Base-by-base conservation (phyloP, 2,797 vertebrate genomes). In the Buphagus erythrorhynchus region DNA sequence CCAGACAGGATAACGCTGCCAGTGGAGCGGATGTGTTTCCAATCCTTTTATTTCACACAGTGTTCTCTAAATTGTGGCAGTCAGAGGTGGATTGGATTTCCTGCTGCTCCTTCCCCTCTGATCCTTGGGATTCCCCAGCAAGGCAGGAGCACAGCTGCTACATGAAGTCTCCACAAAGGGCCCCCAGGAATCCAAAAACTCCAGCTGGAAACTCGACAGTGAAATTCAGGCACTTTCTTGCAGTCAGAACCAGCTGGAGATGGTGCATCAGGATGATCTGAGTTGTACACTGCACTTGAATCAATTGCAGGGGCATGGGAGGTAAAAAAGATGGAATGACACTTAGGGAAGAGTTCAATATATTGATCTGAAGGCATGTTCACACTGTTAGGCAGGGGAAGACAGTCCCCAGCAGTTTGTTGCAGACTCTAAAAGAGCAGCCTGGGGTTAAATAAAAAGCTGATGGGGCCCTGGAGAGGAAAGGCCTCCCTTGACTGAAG, bases 81-180 rank as follows among this genome's bases (percentile, higher is more conserved):
- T 58, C 9, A 13, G 73, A 74, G 45, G 42, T 79, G 20, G 72
- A 24, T 77, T 66, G 80, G 87, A 35, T 93, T 85, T 74, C 95
- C 71, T 61, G 86, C 71, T 82, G 77, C 59, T 95, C 89, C 73
- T 55, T 90, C 62, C 20, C 28, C 22, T 93, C 80, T 94, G 55
- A 86, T 96, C 52, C 29, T 12, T 28, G 76, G 81, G 38, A 68
- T 94, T 16, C 6, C 80, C 42, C 49, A 29, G 66, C 43, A 43
- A 88, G 67, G 33, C 62, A 84, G 48, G 36, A 72, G 38, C 29
- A 46, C 48, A 68, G 17, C 13, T 79, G 52, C 54, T 66, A 45
- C 25, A 1, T 48, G 57, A 78, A n/a, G 49, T 72, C 38, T 83
- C 65, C 49, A 46, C 84, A 76, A 49, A 95, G 26, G 33, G 25